These are phyloP conservation scores for Polia nebulosa DNA, from an alignment of 2,888 invertebrate genomes.

Conservation along the genomic window DNA sequence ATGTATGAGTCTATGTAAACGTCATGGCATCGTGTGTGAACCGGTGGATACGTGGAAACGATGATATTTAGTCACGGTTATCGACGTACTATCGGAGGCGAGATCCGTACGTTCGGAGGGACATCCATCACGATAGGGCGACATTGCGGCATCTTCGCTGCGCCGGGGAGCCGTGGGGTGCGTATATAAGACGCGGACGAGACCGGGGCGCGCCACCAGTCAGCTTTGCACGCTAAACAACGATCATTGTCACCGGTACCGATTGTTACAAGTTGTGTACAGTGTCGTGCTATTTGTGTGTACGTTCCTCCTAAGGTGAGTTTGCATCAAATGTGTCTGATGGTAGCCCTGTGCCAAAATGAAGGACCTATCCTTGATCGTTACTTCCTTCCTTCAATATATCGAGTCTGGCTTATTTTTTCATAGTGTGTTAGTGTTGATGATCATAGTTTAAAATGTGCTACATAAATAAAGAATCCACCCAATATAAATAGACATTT, in stretches of 20 bases:
- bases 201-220: constrained; percentile 85
- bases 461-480: not conserved
- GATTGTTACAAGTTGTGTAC: constrained; percentile 75
- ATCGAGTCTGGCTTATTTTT: not conserved
- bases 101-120: constrained; percentile 72
- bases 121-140: constrained; percentile 81
- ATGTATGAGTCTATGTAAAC: constrained; percentile 52
- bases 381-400: not conserved
- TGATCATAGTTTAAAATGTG: not conserved
- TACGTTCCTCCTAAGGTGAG: constrained; percentile 78
- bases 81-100: constrained; percentile 70
- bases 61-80: constrained; percentile 77
- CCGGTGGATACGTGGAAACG: constrained; percentile 54
- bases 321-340: constrained; percentile 50
- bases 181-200: constrained; percentile 82
- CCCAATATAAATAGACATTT: not conserved
- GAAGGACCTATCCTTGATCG: not conserved
- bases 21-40: constrained; percentile 50
- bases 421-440: constrained; percentile 2
- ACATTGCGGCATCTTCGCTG: constrained; percentile 83
- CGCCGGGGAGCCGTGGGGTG: constrained; percentile 79
- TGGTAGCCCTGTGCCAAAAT: not conserved
- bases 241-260: constrained; percentile 76
- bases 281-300: constrained; percentile 82
- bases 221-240: constrained; percentile 76